Base-by-base conservation (phyloP, 2,888 invertebrate species). In the Trichacis sp. region DNA sequence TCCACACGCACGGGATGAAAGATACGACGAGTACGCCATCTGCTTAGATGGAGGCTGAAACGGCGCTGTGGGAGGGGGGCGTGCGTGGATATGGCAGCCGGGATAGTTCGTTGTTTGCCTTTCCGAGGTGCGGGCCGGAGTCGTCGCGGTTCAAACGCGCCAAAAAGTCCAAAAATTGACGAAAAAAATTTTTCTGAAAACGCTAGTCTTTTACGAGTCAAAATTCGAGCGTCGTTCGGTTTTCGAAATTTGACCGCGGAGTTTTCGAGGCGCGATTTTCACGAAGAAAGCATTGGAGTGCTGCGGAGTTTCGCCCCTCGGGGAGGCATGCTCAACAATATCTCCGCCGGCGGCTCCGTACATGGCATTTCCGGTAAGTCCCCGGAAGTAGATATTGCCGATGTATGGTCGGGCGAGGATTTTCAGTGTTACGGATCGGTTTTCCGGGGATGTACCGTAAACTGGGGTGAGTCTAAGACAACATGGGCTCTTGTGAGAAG, bases 261-360 rank as follows among this genome's bases (percentile, higher is more conserved):
- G 58, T 57, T 66, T 20, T 62, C 51, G 51, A 55, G 43, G 59
- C 52, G 52, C 55, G 61, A 53, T 48, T 29, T 29, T 45, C 58
- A 46, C 48, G 43, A 59, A 50, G 66, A 62, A 54, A 52, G 48
- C 12, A 48, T 66, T 54, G 69, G 55, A 62, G 63, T 24, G 61
- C 30, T 49, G 73, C 70, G 78, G 79, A 79, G 79, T 77, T 77
- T 76, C 77, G 79, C 78, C 77, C 78, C 80, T 78, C 77, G 77
- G 76, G 77, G 76, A 80, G 83, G 83, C 73, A 84, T 84, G 84
- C 82, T 83, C 78, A 84, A 84, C 79, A 84, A 84, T 72, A 83
- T 84, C 73, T 83, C 84, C 70, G 78, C 79, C 75, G 82, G 80
- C 75, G 81, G 82, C 75, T 84, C 83, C 76, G 73, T 82, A 73